Percentiles rank a stretch among this genome's conserved stretches.
Conservation (phyloP, 2,113 vertebrate species). For the Zapornia atra region DNA sequence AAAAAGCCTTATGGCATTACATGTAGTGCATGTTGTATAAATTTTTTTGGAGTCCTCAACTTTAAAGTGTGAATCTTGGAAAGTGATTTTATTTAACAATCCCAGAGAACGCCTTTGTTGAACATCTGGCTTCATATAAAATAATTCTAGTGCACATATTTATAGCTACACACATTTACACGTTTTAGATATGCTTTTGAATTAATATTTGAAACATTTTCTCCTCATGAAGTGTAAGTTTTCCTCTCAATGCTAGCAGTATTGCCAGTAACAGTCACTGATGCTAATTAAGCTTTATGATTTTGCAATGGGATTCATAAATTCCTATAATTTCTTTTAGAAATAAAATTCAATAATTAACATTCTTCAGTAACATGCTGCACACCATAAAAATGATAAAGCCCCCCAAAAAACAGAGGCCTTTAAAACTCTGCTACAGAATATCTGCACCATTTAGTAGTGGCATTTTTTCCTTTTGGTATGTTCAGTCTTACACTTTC, state of each 20-base stretch:
- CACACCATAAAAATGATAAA: background rate
- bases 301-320: background rate
- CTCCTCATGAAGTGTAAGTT: background rate
- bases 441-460: background rate
- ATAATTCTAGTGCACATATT: background rate
- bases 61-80: background rate
- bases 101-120: background rate
- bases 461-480: background rate
- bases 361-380: background rate
- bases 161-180: background rate
- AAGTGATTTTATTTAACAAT: background rate
- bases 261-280: background rate
- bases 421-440: background rate
- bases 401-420: background rate
- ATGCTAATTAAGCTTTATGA: background rate
- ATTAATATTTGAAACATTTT: background rate
- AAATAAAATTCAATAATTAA: background rate
- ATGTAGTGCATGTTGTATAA: background rate
- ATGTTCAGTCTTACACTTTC: background rate
- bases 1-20: background rate
- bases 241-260: background rate
- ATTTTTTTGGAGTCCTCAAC: background rate
- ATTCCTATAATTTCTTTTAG: background rate
- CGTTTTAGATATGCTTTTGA: background rate
- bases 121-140: background rate